Base-by-base conservation (phyloP, 2,113 vertebrate genomes). In the Callaeas wilsoni region DNA sequence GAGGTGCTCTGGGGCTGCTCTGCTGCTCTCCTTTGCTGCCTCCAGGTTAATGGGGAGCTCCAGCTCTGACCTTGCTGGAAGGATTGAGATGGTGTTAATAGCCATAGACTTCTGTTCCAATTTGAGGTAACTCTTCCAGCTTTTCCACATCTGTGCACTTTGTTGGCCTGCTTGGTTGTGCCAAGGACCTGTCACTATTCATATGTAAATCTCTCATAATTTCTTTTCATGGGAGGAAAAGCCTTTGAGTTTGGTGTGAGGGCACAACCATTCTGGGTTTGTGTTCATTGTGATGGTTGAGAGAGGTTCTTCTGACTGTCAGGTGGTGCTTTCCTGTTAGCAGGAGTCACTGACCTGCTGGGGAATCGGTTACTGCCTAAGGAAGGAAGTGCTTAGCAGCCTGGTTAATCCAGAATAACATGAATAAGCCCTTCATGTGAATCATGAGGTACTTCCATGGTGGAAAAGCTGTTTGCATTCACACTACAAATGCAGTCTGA, bases 291-390 rank as follows among this genome's bases (percentile, higher is more conserved):
- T 13, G 26, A n/a, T 37, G 84, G 56, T 41, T 93, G 55, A 80
- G 1, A 80, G 76, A 68, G 64, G 18, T 78, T 52, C 27, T 44
- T 64, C 33, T 4, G 7, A 49, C 7, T 12, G 33, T 27, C 56
- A 65, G 76, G 32, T 50, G 62, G 7, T 84, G 74, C 46, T 46
- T 84, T 33, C 4, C 50, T 70, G 42, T 44, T 46, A 80, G 85
- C 67, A 94, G 49, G 37, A 90, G 19, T 85, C 50, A 7, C 76
- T 84, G 87, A 70, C 33, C 76, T 90, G 65, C 49, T 56, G 81
- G 32, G 35, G 67, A 22, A 9, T 44, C 9, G 52, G 78, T 32
- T 46, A 7, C 4, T 65, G 75, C 75, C 87, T 69, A 50, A 32
- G 70, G 25, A 78, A 50, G 81, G 75, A 75, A 82, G 67, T 39